Evolutionary conservation across 2,797 vertebrate genomes (phyloP).

Genomic region (Microhierax caerulescens): DNA sequence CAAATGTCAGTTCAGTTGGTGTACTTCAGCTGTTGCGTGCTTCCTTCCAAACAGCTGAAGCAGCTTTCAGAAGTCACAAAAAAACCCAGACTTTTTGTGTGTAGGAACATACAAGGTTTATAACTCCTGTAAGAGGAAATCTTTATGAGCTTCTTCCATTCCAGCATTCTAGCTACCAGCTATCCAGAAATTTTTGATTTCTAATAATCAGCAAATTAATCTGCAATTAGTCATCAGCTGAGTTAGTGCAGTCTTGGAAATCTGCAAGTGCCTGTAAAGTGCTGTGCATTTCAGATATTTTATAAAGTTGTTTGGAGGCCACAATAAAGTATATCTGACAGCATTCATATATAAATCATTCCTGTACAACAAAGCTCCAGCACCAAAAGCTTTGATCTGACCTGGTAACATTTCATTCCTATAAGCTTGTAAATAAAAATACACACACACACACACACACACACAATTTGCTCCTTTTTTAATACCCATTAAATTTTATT

Average conservation of each 20-base stretch:
- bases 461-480: not conserved
- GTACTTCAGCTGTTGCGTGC: not conserved
- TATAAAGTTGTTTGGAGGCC: not conserved
- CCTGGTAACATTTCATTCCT: not conserved
- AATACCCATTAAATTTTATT: not conserved
- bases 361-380: not conserved
- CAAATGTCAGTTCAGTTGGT: not conserved
- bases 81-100: rapidly evolving
- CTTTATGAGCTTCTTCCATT: not conserved
- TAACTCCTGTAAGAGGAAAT: not conserved
- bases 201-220: not conserved
- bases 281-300: not conserved
- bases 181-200: not conserved
- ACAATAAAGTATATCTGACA: not conserved
- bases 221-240: slow-evolving; percentile 1
- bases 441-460: too few species aligned
- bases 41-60: not conserved
- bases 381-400: not conserved
- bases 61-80: not conserved
- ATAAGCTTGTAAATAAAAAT: slow-evolving; percentile 5
- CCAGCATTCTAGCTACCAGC: not conserved
- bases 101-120: not conserved
- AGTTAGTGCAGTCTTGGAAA: not conserved
- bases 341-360: not conserved
- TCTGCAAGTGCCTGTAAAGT: not conserved